A percentile compares a stretch with the other conserved stretches of the same genome.
phyloP scores from a whole-genome alignment of 2,797 vertebrate genomes.

The Harpagifer antarcticus region DNA sequence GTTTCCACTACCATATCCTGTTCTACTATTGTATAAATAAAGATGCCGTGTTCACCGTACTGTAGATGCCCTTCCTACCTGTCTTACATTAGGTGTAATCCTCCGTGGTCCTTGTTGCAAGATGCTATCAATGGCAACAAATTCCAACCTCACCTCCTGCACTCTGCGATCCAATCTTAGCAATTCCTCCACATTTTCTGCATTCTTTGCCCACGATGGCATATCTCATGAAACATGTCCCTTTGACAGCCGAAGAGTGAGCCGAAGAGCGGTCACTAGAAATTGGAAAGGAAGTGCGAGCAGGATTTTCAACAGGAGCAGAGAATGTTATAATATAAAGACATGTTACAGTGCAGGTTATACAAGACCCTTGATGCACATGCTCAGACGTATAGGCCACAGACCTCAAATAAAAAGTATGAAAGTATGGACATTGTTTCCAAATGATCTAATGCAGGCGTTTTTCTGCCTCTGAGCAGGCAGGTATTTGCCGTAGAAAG shows the following conservation, averaged over 20 bases:
- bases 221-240: slow-evolving; percentile 56
- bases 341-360: slow-evolving; percentile 53
- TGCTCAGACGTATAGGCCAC: slow-evolving; percentile 69
- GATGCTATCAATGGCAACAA: slow-evolving; percentile 53
- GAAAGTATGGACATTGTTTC: slow-evolving; percentile 71
- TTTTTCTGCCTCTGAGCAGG: slow-evolving; percentile 55
- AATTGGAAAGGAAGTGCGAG: slow-evolving; percentile 22
- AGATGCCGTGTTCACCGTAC: neutral
- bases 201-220: slow-evolving; percentile 66
- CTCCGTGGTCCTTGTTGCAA: slow-evolving; percentile 9
- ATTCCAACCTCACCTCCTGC: slow-evolving; percentile 62
- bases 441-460: slow-evolving; percentile 67
- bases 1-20: slow-evolving; percentile 11
- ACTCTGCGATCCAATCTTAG: slow-evolving; percentile 45
- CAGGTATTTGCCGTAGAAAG: slow-evolving; percentile 65
- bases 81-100: slow-evolving; percentile 33
- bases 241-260: slow-evolving; percentile 59
- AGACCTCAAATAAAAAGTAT: slow-evolving; percentile 66
- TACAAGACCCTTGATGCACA: slow-evolving; percentile 54
- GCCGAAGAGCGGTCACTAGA: slow-evolving; percentile 50
- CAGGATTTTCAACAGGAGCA: slow-evolving; percentile 57
- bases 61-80: slow-evolving; percentile 1
- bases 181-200: slow-evolving; percentile 58
- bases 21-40: slow-evolving; percentile 3
- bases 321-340: slow-evolving; percentile 46